A percentile compares a stretch with the other conserved stretches of the same genome.
These are phyloP conservation scores for Ctenoplectra terminalis DNA, from an alignment of 1,140 invertebrate species.

Conservation along the genomic window DNA sequence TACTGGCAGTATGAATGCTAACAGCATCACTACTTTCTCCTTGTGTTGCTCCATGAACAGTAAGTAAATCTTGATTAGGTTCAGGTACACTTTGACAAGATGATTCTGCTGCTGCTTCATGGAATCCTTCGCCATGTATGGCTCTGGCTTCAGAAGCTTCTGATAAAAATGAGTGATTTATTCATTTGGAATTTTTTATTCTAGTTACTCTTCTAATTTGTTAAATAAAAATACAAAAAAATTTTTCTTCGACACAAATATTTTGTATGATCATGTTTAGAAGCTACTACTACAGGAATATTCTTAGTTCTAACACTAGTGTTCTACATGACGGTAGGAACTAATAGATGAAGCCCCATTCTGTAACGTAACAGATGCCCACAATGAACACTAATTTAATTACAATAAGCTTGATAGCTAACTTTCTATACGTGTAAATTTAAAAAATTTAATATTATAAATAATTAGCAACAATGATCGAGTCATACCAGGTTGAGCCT, in stretches of 20 bases:
- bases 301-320: constrained; percentile 40
- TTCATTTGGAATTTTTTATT: not conserved
- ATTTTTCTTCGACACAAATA: constrained; percentile 6
- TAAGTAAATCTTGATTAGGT: constrained; percentile 74
- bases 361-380: constrained; percentile 78
- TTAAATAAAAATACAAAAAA: constrained; percentile 15
- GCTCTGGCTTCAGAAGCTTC: constrained; percentile 75
- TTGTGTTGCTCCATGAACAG: constrained; percentile 75
- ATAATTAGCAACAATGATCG: constrained; percentile 45
- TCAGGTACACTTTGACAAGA: constrained; percentile 66
- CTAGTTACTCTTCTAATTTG: constrained; percentile 4
- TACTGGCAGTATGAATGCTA: constrained; percentile 80
- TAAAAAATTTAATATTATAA: constrained; percentile 22
- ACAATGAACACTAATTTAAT: constrained; percentile 79
- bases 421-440: constrained; percentile 69
- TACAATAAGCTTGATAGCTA: constrained; percentile 74
- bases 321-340: constrained; percentile 61
- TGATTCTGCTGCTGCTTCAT: constrained; percentile 73
- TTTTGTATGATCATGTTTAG: constrained; percentile 20
- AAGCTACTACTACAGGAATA: constrained; percentile 48
- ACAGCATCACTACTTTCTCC: constrained; percentile 79
- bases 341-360: constrained; percentile 78
- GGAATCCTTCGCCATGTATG: constrained; percentile 73
- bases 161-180: constrained; percentile 50
- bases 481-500: constrained; percentile 76